A percentile compares a stretch with the other conserved stretches of the same genome.
These are phyloP conservation scores for Spinus pinus DNA, from an alignment of 2,797 vertebrate species.

Conservation along the genomic window DNA sequence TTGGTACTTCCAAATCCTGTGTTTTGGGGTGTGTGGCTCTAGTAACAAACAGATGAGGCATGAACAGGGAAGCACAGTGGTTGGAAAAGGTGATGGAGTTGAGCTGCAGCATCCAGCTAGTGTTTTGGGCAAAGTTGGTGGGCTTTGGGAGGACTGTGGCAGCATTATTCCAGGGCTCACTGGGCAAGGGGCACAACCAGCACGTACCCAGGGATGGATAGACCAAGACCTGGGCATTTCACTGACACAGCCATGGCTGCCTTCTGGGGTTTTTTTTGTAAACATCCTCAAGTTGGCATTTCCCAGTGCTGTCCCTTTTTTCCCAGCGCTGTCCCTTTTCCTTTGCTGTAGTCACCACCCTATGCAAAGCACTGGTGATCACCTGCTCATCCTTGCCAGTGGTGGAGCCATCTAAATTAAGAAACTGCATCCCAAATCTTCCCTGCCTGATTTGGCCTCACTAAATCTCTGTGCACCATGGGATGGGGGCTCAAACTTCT, in stretches of 20 bases:
- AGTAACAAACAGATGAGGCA: not conserved
- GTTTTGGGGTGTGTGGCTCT: not conserved
- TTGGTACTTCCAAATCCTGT: not conserved
- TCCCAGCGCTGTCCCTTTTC: accelerated
- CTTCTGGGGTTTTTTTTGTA: not conserved
- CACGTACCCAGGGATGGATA: accelerated
- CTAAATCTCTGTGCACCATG: accelerated
- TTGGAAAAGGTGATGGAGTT: not conserved
- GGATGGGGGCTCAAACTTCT: accelerated
- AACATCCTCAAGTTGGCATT: not conserved
- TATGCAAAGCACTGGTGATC: accelerated
- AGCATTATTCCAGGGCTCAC: accelerated
- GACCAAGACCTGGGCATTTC: accelerated
- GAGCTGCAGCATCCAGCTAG: not conserved
- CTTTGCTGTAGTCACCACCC: not conserved
- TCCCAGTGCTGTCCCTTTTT: accelerated
- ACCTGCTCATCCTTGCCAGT: accelerated
- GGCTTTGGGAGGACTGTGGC: not conserved
- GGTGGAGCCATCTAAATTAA: not conserved
- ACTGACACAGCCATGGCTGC: accelerated
- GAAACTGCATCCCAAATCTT: not conserved
- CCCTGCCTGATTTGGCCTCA: not conserved
- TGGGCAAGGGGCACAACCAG: not conserved
- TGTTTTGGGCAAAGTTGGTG: not conserved
- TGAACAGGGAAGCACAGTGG: accelerated